Base-by-base conservation (phyloP, 2,797 vertebrate species). In the Gallinago solitaria region DNA sequence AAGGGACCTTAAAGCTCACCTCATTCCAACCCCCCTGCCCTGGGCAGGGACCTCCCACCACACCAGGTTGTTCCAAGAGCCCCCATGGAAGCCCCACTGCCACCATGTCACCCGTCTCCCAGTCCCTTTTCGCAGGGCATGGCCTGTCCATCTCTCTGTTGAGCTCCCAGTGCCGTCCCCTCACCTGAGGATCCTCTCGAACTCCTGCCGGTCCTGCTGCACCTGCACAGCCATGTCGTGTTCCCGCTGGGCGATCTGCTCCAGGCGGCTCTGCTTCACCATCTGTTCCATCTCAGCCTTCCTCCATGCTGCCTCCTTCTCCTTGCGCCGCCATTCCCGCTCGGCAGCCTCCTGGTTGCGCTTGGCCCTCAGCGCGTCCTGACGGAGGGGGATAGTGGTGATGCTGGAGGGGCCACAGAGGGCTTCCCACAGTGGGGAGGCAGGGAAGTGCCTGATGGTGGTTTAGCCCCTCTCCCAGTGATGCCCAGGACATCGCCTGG, bases 361-460 rank as follows among this genome's bases (percentile, higher is more conserved):
- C 61, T 98, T 98, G 73, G 99, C 99, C 25, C 98, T 97, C 83
- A 99, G 97, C 19, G 98, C 98, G n/a, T 99, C 98, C 99, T 99
- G 73, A 35, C 50, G 9, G 25, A 16, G 10, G 50, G 77, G 60
- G 16, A 75, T 17, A 4, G 23, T 1, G 9, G 12, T 18, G 16
- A 41, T 2, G 9, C 5, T 1, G 53, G 33, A 8, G 33, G 21
- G 25, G 14, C 5, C 16, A 2, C 12, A 10, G 56, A 47, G 23
- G 48, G 32, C 14, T 51, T n/a, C n/a, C 30, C 75, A 33, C 23
- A 16, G 21, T 21, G 41, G 32, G 37, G 12, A 15, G 12, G 13
- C 30, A 8, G 3, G 27, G n/a, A 18, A 47, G 45, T 9, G 6
- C 53, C 32, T 12, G 12, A 2, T 9, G 1, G 0, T 10, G 41